These are phyloP conservation scores for Polypterus senegalus DNA, from an alignment of 2,113 vertebrate species.

Conservation along the genomic window DNA sequence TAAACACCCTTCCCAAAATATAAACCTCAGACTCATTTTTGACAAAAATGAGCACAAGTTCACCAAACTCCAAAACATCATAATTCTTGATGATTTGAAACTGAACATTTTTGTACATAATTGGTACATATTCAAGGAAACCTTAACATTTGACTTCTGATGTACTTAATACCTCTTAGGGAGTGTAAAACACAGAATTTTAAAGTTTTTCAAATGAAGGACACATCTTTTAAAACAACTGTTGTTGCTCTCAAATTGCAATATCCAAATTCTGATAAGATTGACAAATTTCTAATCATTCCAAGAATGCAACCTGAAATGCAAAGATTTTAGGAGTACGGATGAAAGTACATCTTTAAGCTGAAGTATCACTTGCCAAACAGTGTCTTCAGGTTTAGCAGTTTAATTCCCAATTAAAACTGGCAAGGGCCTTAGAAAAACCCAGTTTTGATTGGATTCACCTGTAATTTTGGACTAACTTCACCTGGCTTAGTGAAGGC, in stretches of 20 bases:
- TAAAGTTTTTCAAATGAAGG: conserved; percentile 16
- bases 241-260: conserved; percentile 20
- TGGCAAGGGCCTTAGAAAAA: conserved; percentile 22
- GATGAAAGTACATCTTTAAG: conserved; percentile 20
- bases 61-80: conserved; percentile 12
- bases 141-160: conserved; percentile 6
- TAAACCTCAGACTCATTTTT: conserved; percentile 10
- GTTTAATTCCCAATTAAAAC: conserved; percentile 23
- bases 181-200: conserved; percentile 20
- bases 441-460: conserved; percentile 27
- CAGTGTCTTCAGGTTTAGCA: conserved; percentile 16
- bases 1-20: not conserved
- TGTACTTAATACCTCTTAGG: conserved; percentile 16
- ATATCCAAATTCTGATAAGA: conserved; percentile 16
- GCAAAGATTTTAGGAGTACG: conserved; percentile 22
- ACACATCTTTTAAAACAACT: conserved; percentile 21
- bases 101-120: conserved; percentile 12
- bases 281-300: conserved; percentile 22
- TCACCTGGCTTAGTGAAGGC: conserved; percentile 22
- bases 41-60: conserved; percentile 14
- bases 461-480: conserved; percentile 22
- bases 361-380: conserved; percentile 21
- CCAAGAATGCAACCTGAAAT: conserved; percentile 23
- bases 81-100: conserved; percentile 11
- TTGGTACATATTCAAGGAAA: conserved; percentile 9